phyloP scores from a whole-genome alignment of 2,888 invertebrate genomes.

The Pristionchus exspectatus region DNA sequence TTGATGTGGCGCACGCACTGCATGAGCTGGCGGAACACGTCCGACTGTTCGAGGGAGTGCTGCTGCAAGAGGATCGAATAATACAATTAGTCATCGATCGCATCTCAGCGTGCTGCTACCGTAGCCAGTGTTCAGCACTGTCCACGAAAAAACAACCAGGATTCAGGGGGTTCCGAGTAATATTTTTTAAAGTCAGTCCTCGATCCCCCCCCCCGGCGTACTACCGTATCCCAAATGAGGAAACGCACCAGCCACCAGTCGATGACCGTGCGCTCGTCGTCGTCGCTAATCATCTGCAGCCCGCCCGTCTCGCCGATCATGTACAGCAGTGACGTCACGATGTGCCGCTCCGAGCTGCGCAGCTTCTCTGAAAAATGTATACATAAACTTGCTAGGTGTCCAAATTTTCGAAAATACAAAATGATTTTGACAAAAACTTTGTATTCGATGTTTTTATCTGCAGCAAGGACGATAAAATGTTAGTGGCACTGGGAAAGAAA shows the following conservation, averaged over 20 bases:
- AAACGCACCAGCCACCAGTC: constrained; percentile 42
- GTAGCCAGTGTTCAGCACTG: background rate
- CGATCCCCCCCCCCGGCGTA: background rate
- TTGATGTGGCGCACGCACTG: background rate
- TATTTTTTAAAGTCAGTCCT: background rate
- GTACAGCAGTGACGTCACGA: background rate
- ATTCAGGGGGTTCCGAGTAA: too few species aligned
- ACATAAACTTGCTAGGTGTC: too few species aligned
- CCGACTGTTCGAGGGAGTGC: constrained; percentile 13
- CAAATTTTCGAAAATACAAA: too few species aligned
- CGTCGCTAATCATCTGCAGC: constrained; percentile 23
- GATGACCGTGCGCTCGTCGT: background rate
- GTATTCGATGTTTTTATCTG: too few species aligned
- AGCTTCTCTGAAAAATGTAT: background rate
- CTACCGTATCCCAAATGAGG: too few species aligned
- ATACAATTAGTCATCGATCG: background rate
- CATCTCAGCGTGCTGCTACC: background rate
- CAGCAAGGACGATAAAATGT: too few species aligned
- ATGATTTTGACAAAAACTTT: too few species aligned
- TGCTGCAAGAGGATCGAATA: background rate
- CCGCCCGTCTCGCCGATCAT: constrained; percentile 14
- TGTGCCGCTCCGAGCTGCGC: background rate
- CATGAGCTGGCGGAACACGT: constrained; percentile 39
- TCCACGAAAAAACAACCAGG: too few species aligned
- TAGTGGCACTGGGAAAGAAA: too few species aligned